Conservation (phyloP, 2,797 vertebrate genomes). For the Uromys caudimaculatus region DNA sequence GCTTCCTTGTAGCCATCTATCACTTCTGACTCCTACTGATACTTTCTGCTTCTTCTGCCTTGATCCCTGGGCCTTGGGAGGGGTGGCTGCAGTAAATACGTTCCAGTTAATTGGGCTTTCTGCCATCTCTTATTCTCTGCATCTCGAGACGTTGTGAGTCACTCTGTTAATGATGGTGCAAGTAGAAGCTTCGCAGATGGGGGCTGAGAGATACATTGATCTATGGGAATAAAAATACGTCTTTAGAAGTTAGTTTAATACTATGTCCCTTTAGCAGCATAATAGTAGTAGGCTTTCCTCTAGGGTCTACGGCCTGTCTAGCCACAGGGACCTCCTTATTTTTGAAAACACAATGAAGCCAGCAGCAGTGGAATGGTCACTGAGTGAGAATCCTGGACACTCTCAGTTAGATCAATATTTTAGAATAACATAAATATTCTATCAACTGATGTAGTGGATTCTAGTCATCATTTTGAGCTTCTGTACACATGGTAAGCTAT, state of each 20-base stretch:
- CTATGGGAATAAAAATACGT: not conserved
- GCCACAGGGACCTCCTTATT: not conserved
- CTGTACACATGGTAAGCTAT: not conserved
- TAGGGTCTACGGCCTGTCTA: not conserved
- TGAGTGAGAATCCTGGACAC: constrained; percentile 15
- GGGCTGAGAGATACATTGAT: not conserved
- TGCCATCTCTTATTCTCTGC: no score
- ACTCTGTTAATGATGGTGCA: not conserved
- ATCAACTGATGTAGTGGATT: not conserved
- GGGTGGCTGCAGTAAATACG: no score
- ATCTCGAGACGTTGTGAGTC: not conserved
- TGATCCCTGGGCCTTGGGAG: not conserved
- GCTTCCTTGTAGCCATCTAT: not conserved
- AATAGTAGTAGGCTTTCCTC: not conserved
- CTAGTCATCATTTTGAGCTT: not conserved
- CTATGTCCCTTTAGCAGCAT: not conserved
- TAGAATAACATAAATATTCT: not conserved
- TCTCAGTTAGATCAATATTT: constrained; percentile 2
- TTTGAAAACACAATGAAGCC: constrained; percentile 41
- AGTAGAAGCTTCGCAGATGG: not conserved
- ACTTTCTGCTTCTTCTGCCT: no score
- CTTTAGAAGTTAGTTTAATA: not conserved
- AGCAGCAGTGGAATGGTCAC: not conserved
- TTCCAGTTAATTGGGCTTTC: not conserved
- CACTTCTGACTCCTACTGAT: no score